These are phyloP conservation scores for Crocodylus rhombifer DNA, from an alignment of 2,797 vertebrate species.

Conservation along the genomic window DNA sequence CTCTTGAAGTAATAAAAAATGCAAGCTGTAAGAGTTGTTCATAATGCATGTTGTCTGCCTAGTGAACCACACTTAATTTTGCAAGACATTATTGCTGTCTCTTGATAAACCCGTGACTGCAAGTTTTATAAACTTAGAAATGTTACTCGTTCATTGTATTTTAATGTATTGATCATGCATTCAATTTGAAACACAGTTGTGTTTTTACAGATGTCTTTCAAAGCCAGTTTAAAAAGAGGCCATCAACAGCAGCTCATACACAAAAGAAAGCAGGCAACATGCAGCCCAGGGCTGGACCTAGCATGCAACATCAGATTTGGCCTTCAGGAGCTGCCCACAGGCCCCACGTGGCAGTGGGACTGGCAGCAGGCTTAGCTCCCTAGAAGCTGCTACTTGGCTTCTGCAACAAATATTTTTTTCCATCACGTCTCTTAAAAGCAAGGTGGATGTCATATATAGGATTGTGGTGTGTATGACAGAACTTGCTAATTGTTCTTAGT, in stretches of 20 bases:
- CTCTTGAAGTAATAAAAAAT: slow-evolving; percentile 43
- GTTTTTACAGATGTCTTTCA: not conserved
- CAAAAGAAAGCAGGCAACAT: not conserved
- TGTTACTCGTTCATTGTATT: slow-evolving; percentile 10
- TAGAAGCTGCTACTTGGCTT: too few species aligned
- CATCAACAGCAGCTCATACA: not conserved
- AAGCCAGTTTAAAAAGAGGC: not conserved
- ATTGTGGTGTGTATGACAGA: not conserved
- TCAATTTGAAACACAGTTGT: not conserved
- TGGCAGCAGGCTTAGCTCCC: too few species aligned
- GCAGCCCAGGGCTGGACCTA: too few species aligned
- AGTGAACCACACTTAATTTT: not conserved
- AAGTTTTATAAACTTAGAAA: slow-evolving; percentile 37
- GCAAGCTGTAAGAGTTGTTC: slow-evolving; percentile 10
- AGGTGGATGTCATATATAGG: too few species aligned
- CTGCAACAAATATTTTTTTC: too few species aligned
- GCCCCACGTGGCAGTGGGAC: too few species aligned
- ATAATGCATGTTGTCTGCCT: slow-evolving; percentile 45
- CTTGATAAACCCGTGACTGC: not conserved
- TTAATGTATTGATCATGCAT: slow-evolving; percentile 15
- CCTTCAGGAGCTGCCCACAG: too few species aligned
- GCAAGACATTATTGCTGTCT: not conserved
- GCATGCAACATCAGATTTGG: too few species aligned
- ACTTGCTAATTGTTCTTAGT: not conserved
- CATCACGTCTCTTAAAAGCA: too few species aligned